Evolutionary conservation across 2,797 vertebrate genomes (phyloP).

Genomic region (Cyclopterus lumpus): DNA sequence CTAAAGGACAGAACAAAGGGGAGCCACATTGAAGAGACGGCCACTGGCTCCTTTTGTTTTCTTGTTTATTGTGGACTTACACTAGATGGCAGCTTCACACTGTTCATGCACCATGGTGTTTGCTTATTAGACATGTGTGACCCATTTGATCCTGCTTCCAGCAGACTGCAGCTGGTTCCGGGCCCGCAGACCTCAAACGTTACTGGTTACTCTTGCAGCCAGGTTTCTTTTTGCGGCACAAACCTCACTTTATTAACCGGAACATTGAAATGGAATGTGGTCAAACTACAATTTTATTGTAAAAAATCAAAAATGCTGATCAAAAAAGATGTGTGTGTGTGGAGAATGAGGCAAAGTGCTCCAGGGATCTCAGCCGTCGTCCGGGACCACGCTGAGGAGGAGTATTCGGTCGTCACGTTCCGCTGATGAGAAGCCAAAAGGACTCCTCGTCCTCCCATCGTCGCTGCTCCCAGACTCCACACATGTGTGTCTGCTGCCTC

Average conservation of each 20-base stretch:
- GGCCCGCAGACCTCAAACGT: neutral
- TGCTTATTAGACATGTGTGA: constrained; percentile 22
- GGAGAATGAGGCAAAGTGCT: neutral
- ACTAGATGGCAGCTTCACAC: constrained; percentile 87
- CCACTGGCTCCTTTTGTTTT: constrained; percentile 58
- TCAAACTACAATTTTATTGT: neutral
- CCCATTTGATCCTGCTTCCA: neutral
- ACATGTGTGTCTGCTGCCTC: constrained; percentile 38
- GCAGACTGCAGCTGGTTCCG: neutral
- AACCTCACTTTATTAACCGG: neutral
- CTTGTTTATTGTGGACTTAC: constrained; percentile 75
- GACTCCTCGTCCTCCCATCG: neutral
- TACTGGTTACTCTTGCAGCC: neutral
- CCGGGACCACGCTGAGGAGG: constrained; percentile 6
- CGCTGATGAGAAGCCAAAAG: constrained; percentile 45
- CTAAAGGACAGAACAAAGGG: too few species aligned
- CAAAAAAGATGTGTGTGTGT: too few species aligned
- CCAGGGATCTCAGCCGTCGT: neutral
- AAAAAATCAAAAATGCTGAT: too few species aligned
- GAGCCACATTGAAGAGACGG: constrained; percentile 38
- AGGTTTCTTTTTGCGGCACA: neutral
- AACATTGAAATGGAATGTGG: neutral
- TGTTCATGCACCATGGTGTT: constrained; percentile 54
- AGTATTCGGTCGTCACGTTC: constrained; percentile 33
- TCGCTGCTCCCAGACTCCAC: constrained; percentile 17